Base-by-base conservation (phyloP, 2,797 vertebrate genomes). In the Sebastes iracundus region DNA sequence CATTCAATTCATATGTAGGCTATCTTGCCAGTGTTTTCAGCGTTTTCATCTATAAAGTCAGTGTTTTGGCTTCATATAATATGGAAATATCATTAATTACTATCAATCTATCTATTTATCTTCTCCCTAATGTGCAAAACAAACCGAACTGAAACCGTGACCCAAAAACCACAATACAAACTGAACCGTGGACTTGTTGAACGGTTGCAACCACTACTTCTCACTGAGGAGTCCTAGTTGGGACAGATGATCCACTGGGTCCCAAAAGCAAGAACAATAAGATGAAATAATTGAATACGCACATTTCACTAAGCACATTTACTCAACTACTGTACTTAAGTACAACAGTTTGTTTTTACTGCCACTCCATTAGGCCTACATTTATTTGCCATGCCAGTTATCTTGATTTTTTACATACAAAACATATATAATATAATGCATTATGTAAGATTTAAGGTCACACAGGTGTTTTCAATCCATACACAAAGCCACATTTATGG, bases 141-240 rank as follows among this genome's bases (percentile, higher is more conserved):
- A 35, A 35, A 33, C 33, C 33, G 10, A 33, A 12, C 33, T 35
- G 33, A 35, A 35, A 35, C 10, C 33, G 33, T 35, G 33, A 35
- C 33, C 33, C 33, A 32, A 32, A 32, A 32, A 32, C 32, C 32
- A 32, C 32, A 33, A 35, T 35, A 35, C 33, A 35, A 35, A 35
- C 33, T 35, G 10, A 35, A 35, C 0, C 0, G 33, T 35, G 33
- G 33, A 35, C 33, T 35, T 35, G 33, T 35, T 35, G 33, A 35
- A 0, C 33, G 11, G 33, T 35, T 35, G 33, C 0, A n/a, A 18
- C 42, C 42, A 0, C 42, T 4, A 25, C 28, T 25, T n/a, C 28
- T 73, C 0, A 53, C 16, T 27, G 23, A 60, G 2, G 23, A 52
- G n/a, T 32, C 5, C 2, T 22, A 8, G 16, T 20, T 42, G 7